phyloP scores from a whole-genome alignment of 1,140 invertebrate species.

The Manduca sexta region DNA sequence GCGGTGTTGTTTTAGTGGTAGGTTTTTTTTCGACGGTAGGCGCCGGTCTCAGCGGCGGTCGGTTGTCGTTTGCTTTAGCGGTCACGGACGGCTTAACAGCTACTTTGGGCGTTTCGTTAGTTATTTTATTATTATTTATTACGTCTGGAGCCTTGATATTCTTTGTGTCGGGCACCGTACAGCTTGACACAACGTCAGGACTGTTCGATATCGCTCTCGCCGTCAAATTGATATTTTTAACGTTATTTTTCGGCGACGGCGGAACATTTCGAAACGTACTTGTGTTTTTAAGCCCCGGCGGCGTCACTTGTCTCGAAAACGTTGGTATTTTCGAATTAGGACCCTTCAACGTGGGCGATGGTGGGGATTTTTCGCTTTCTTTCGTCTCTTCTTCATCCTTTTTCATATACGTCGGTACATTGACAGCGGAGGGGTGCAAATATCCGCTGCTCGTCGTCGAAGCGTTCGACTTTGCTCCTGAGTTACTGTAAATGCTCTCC shows the following conservation, averaged over 20 bases:
- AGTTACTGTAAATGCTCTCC: conserved; percentile 76
- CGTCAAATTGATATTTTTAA: conserved; percentile 38
- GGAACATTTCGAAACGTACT: conserved; percentile 59
- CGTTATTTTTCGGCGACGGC: conserved; percentile 42
- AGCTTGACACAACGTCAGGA: conserved; percentile 82
- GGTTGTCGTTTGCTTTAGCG: conserved; percentile 44
- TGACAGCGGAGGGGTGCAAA: conserved; percentile 80
- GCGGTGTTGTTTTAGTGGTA: conserved; percentile 29
- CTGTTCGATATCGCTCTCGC: conserved; percentile 72
- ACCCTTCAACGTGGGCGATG: conserved; percentile 51
- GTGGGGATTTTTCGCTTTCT: conserved; percentile 43
- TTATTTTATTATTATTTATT: conserved; percentile 66
- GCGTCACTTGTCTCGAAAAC: conserved; percentile 67
- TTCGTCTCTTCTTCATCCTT: conserved; percentile 30
- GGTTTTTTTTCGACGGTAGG: conserved; percentile 48
- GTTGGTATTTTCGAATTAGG: conserved; percentile 59
- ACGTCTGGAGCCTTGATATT: conserved; percentile 77
- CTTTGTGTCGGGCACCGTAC: conserved; percentile 60
- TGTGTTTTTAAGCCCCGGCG: conserved; percentile 64
- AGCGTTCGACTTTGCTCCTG: conserved; percentile 74
- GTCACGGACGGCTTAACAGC: conserved; percentile 39
- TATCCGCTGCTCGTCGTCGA: conserved; percentile 83
- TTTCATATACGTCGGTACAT: conserved; percentile 72
- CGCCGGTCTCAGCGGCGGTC: conserved; percentile 46
- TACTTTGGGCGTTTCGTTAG: conserved; percentile 45